Percentiles rank a stretch among this genome's conserved stretches.
phyloP scores from a whole-genome alignment of 2,888 invertebrate genomes.

The Cheilosia vulpina region DNA sequence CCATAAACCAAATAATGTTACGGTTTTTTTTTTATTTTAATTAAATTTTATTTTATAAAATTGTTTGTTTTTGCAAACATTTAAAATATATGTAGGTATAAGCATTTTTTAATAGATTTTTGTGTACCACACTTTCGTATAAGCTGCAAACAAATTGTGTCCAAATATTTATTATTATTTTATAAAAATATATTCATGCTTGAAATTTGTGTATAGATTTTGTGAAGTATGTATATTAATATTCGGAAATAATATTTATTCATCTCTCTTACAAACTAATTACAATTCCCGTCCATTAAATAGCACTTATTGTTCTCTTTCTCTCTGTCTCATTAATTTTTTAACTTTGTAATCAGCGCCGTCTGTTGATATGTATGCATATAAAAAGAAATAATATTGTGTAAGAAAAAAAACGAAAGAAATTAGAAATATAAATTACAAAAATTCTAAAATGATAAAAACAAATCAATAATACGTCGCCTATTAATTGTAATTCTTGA shows the following conservation, averaged over 20 bases:
- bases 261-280: conserved; percentile 32
- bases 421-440: conserved; percentile 29
- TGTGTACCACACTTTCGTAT: conserved; percentile 13
- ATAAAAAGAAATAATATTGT: conserved; percentile 46
- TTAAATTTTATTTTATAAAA: conserved; percentile 21
- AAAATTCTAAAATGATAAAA: conserved; percentile 22
- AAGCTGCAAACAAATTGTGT: conserved; percentile 36
- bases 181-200: conserved; percentile 31
- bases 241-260: conserved; percentile 22
- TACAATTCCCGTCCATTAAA: conserved; percentile 55
- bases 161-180: conserved; percentile 17
- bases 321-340: conserved; percentile 38
- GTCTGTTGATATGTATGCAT: conserved; percentile 56
- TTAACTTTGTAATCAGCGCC: conserved; percentile 59
- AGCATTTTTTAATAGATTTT: not conserved
- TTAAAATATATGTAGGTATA: not conserved
- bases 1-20: no score
- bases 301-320: conserved; percentile 55
- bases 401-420: conserved; percentile 24
- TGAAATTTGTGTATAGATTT: conserved; percentile 32
- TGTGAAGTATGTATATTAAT: conserved; percentile 15
- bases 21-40: not conserved
- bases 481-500: conserved; percentile 21
- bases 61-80: conserved; percentile 38
- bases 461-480: conserved; percentile 6